Percentiles rank a stretch among this genome's conserved stretches.
Evolutionary conservation across 2,888 invertebrate genomes (phyloP).

Genomic region (Apodemia duryi): DNA sequence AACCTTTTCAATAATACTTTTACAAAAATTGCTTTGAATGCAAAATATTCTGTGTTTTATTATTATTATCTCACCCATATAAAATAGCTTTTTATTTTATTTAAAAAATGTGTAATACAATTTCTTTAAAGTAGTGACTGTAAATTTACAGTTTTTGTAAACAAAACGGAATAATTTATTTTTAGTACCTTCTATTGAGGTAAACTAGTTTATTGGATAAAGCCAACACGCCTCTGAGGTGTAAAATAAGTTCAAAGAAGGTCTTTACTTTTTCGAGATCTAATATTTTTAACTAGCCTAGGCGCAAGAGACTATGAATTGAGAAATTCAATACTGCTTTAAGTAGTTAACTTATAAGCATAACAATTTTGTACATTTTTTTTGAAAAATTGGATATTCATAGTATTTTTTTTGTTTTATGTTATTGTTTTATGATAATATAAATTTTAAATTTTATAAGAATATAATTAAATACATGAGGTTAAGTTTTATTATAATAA

Average conservation of each 20-base stretch:
- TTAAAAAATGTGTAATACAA: too few species aligned
- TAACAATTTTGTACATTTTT: not conserved
- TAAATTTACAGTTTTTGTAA: not conserved
- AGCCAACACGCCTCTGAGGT: not conserved
- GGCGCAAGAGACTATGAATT: not conserved
- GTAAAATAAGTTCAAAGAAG: not conserved
- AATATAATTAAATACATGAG: not conserved
- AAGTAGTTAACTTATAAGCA: not conserved
- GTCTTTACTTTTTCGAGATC: slow-evolving; percentile 11
- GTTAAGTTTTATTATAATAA: slow-evolving; percentile 3
- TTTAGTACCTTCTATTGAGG: slow-evolving; percentile 6
- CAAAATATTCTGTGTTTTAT: too few species aligned
- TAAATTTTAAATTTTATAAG: not conserved
- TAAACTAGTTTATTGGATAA: not conserved
- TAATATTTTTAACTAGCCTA: slow-evolving; percentile 3
- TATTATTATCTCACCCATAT: too few species aligned
- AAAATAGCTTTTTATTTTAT: too few species aligned
- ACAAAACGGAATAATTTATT: not conserved
- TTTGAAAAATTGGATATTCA: not conserved
- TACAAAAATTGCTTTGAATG: too few species aligned
- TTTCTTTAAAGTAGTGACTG: too few species aligned
- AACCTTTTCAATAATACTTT: too few species aligned
- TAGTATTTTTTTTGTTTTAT: not conserved
- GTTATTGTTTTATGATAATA: not conserved
- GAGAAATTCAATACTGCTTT: not conserved